These are phyloP conservation scores for Tangara arthus DNA, from an alignment of 2,797 vertebrate species.

Conservation along the genomic window DNA sequence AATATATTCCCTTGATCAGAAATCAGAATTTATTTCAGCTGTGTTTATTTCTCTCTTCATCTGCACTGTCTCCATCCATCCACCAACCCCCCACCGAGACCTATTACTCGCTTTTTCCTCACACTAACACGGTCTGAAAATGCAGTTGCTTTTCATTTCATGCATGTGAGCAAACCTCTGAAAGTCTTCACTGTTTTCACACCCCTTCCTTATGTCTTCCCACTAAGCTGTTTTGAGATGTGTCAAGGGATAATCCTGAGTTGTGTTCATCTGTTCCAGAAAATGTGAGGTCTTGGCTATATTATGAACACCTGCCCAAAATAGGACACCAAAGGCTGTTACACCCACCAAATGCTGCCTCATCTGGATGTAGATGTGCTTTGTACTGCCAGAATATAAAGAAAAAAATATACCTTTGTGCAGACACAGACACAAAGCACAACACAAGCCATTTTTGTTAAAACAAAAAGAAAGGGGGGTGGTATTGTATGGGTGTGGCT, in stretches of 20 bases:
- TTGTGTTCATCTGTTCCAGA: background rate
- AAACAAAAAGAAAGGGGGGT: background rate
- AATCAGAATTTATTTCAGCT: slow-evolving; percentile 6
- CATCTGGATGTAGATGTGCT: background rate
- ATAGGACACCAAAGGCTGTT: background rate
- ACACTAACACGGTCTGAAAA: background rate
- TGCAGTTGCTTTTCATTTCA: background rate
- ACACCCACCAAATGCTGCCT: background rate
- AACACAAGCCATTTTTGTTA: background rate
- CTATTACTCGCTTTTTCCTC: background rate
- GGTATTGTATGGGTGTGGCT: background rate
- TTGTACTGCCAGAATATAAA: background rate
- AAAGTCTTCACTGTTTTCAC: background rate
- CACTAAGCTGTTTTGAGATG: background rate
- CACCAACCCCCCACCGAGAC: background rate
- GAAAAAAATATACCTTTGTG: background rate
- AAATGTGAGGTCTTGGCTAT: background rate
- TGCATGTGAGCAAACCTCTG: background rate
- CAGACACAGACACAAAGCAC: background rate
- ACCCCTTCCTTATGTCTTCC: background rate
- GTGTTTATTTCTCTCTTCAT: background rate
- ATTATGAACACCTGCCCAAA: background rate
- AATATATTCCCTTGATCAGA: slow-evolving; percentile 9
- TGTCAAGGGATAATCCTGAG: background rate
- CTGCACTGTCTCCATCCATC: background rate